phyloP scores from a whole-genome alignment of 2,888 invertebrate genomes.

The Hylaea fasciaria region DNA sequence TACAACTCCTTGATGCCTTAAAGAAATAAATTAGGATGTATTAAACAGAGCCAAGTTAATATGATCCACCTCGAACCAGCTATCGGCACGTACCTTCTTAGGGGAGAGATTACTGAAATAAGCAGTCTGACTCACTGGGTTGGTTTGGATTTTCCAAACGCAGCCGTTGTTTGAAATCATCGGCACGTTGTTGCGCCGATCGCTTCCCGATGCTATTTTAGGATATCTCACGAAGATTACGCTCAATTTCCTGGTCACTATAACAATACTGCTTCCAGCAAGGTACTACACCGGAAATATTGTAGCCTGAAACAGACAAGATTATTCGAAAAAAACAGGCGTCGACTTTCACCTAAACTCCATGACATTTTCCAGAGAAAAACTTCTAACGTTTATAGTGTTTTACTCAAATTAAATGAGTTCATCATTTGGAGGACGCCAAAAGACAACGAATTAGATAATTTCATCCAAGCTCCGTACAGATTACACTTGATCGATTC shows the following conservation, averaged over 20 bases:
- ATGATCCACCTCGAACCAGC: neutral
- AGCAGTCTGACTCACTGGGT: constrained; percentile 18
- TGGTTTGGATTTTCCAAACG: constrained; percentile 17
- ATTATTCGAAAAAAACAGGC: no score
- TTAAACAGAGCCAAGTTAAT: constrained; percentile 4
- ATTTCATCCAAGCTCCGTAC: no score
- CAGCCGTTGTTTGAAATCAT: constrained; percentile 14
- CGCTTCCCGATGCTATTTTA: constrained; percentile 24
- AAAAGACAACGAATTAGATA: no score
- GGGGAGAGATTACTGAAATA: constrained; percentile 15
- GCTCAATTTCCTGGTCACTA: neutral
- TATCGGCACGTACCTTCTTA: constrained; percentile 8
- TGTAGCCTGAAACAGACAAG: no score
- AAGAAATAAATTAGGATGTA: neutral
- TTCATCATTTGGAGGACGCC: no score
- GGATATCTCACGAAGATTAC: constrained; percentile 14
- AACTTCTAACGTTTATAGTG: no score
- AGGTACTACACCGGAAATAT: no score
- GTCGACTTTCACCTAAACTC: no score
- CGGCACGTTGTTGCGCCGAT: constrained; percentile 20
- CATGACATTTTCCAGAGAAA: no score
- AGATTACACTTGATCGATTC: no score
- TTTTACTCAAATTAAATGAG: no score
- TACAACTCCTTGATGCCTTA: no score
- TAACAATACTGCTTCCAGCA: neutral